Conservation (phyloP, 2,888 invertebrate genomes). For the Acronicta psi region DNA sequence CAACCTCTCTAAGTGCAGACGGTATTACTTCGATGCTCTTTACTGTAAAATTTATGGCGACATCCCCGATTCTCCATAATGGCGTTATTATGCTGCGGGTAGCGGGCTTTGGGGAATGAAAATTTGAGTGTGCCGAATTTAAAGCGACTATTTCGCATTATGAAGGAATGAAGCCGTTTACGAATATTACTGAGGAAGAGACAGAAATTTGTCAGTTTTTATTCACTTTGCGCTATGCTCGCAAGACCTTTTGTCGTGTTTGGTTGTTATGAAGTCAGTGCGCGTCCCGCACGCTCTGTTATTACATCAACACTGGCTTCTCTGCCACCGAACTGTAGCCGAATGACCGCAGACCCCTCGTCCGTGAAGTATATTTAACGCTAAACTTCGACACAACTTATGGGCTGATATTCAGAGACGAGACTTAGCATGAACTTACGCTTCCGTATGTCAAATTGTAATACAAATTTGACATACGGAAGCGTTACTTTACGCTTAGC, state of each 20-base stretch:
- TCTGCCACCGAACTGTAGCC: conserved; percentile 54
- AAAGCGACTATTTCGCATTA: conserved; percentile 51
- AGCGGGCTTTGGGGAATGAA: conserved; percentile 62
- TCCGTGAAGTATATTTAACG: conserved; percentile 55
- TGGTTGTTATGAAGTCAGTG: conserved; percentile 35
- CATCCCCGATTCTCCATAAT: conserved; percentile 68
- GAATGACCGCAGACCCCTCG: conserved; percentile 56
- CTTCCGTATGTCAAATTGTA: too few species aligned
- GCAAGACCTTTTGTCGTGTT: conserved; percentile 11
- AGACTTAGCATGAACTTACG: too few species aligned
- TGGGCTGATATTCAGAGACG: too few species aligned
- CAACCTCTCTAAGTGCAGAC: conserved; percentile 53
- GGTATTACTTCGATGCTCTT: conserved; percentile 62
- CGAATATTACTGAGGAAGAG: conserved; percentile 35
- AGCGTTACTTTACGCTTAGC: too few species aligned
- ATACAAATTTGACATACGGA: too few species aligned
- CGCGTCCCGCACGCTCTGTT: conserved; percentile 44
- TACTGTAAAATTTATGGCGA: conserved; percentile 67
- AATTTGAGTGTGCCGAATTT: conserved; percentile 60
- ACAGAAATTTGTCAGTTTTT: conserved; percentile 25
- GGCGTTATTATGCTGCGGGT: conserved; percentile 65
- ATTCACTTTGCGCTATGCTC: conserved; percentile 21
- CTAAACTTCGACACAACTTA: conserved; percentile 14
- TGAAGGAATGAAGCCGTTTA: conserved; percentile 52
- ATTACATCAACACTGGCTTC: conserved; percentile 56